Evolutionary conservation across 2,888 invertebrate genomes (phyloP), one percentile per base, ranked within the genome.

Genomic region (Rhagonycha fulva): DNA sequence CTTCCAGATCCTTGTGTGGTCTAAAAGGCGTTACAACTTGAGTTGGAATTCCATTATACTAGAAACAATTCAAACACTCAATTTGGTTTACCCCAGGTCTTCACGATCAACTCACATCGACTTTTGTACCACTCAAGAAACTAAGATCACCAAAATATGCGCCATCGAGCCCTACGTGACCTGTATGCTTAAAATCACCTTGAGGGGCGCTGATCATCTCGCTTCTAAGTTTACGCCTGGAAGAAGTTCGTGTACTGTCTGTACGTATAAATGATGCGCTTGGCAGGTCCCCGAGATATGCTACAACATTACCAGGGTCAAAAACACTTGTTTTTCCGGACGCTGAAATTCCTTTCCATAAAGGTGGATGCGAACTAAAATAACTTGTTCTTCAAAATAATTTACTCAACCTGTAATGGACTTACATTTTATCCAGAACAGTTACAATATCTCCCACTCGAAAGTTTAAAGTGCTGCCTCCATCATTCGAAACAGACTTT

Each of bases 161-260:
- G 0, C 99, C 99, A 87, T 99, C 99, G 63, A 98, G 90, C 0
- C 99, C 99, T 11, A 99, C 97, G 87, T 99, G 99, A 0, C 93
- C 87, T 0, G 98, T 99, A 87, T 99, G 99, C 84, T 98, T 96
- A 19, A 99, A 92, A 87, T 99, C 98, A 61, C 97, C 98, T 87
- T 98, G 98, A 0, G 99, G 99, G 77, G 95, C 94, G 68, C 98
- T 98, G 84, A 99, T 99, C 98, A 98, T 97, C 86, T 95, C 95
- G 9, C 96, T 93, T 76, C 95, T 91, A 73, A 97, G 90, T 81
- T 94, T 93, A 71, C 95, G 89, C 84, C 88, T 82, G 9, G 87
- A 83, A 7, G 90, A 90, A 78, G 91, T 93, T 82, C 93, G 92
- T 0, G 92, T 91, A 84, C 93, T 93, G 7, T 90, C 90, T 1